Conservation (phyloP, 2,888 invertebrate species). For the Caenorhabditis sp. region DNA sequence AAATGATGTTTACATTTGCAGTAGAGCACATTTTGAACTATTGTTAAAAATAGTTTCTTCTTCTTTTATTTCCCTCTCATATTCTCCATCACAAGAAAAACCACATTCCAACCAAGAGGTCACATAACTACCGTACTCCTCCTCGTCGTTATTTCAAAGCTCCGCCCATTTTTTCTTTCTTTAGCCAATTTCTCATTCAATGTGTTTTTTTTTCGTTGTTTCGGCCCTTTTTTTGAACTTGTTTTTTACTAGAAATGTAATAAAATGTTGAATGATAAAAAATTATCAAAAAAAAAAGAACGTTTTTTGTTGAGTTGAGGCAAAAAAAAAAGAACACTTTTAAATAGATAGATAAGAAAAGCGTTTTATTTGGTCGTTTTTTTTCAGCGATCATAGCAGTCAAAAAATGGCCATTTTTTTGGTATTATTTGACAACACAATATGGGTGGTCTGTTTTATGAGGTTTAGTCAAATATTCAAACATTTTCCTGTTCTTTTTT, state of each 20-base stretch:
- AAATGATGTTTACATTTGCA: too few species aligned
- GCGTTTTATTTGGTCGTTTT: conserved; percentile 8
- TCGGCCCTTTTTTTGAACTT: neutral
- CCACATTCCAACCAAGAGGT: too few species aligned
- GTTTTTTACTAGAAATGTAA: neutral
- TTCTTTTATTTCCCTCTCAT: too few species aligned
- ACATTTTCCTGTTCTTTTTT: conserved; percentile 12
- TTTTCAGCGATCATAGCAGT: conserved; percentile 4
- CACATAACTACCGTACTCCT: too few species aligned
- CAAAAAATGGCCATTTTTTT: neutral
- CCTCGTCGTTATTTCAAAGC: neutral
- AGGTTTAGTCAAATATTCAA: conserved; percentile 33
- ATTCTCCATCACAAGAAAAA: too few species aligned
- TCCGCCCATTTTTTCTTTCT: neutral
- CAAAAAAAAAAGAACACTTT: too few species aligned
- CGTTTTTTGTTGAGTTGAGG: neutral
- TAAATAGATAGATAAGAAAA: conserved; percentile 7
- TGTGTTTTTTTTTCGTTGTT: neutral
- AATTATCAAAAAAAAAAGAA: neutral
- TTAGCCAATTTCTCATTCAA: neutral
- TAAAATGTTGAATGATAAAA: neutral
- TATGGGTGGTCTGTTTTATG: conserved; percentile 3
- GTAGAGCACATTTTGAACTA: too few species aligned
- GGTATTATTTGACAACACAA: neutral
- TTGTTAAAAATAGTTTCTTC: too few species aligned